These are phyloP conservation scores for Coregonus clupeaformis DNA, from an alignment of 2,113 vertebrate species.

Conservation along the genomic window DNA sequence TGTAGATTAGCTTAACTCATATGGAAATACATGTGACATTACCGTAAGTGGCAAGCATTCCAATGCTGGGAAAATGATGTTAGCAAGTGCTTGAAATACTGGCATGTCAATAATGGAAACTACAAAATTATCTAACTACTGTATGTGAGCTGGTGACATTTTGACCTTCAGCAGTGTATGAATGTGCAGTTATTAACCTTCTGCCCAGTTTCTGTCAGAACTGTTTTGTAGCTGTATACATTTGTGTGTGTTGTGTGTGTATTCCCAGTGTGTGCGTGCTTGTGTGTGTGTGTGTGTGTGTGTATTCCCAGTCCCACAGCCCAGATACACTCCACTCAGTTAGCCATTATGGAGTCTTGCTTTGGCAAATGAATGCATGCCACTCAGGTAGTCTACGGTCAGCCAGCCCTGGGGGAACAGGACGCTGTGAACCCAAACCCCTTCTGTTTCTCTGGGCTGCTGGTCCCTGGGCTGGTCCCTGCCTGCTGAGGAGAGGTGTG, in stretches of 20 bases:
- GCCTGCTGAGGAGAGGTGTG: no score
- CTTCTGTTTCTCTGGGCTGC: neutral
- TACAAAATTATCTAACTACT: no score
- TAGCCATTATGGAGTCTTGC: conserved; percentile 9
- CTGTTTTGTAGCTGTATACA: neutral
- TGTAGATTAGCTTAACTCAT: no score
- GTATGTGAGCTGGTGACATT: no score
- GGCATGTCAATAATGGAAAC: no score
- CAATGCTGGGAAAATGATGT: no score
- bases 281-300: conserved; percentile 15
- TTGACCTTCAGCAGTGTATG: no score
- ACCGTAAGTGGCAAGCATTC: no score
- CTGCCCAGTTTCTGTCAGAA: conserved; percentile 14
- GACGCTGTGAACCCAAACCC: neutral
- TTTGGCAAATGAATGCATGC: conserved; percentile 23
- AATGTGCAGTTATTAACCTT: no score
- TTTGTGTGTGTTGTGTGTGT: conserved; percentile 10
- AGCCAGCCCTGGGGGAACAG: conserved; percentile 9
- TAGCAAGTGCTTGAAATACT: no score
- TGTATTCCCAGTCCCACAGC: neutral
- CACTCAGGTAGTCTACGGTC: conserved; percentile 35
- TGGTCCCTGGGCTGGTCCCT: no score
- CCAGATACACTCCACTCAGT: neutral
- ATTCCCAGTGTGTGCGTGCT: neutral
- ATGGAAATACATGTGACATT: no score